Base-by-base conservation (phyloP, 1,140 invertebrate species). In the Parasteatoda tepidariorum region DNA sequence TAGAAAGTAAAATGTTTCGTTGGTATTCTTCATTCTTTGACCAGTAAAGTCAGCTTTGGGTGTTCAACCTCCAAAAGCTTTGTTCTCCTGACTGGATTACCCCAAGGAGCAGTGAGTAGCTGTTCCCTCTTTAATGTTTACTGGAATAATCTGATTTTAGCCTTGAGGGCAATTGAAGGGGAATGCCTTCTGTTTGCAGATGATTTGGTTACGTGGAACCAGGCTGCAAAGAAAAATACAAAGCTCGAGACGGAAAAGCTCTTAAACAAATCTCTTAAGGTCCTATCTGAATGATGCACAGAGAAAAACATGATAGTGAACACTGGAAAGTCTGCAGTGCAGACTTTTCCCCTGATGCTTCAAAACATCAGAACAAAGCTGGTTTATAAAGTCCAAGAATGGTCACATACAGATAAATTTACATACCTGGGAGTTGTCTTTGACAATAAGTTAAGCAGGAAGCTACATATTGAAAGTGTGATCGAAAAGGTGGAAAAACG, bases 131-230 rank as follows among this genome's bases (percentile, higher is more conserved):
- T 66, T 24, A 66, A 66, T 4, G 6, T 31, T 28, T 31, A 66
- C 28, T 6, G 26, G 3, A 66, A 26, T 6, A 6, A 66, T n/a
- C 28, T 66, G 18, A 59, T 59, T 59, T n/a, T 59, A 4, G 22
- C 55, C 15, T 59, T 59, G 5, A 18, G 18, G 18, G 22, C 5
- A 7, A n/a, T 24, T 59, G 22, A n/a, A 18, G 22, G 6, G 22
- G 55, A n/a, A n/a, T 59, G 55, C n/a, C 55, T 24, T 59, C 55
- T 59, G 15, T 59, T 59, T 59, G 55, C 55, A 59, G 55, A 59
- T 24, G 15, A 59, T 59, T n/a, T 59, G 5, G 55, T 59, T n/a
- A n/a, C n/a, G 5, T 59, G 15, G 55, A 59, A 6, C 18, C 22
- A 24, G 22, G 55, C n/a, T n/a, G 5, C 5, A n/a, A 59, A 59